Conservation (phyloP, 2,113 vertebrate species). For the Antigone vipio region DNA sequence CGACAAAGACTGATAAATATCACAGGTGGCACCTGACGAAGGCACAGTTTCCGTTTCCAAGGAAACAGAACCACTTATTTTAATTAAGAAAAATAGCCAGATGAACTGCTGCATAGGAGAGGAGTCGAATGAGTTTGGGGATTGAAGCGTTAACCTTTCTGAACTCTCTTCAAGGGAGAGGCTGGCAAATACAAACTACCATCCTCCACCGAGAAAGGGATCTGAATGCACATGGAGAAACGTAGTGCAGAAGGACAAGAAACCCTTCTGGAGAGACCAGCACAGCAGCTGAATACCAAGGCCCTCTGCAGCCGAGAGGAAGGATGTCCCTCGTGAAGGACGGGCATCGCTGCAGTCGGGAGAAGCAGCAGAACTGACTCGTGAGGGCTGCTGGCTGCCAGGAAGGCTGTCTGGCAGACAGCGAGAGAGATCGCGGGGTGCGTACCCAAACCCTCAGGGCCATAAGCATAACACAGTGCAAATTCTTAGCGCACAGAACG, state of each 20-base stretch:
- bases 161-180: not conserved
- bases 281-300: not conserved
- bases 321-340: not conserved
- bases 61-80: not conserved
- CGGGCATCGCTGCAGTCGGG: not conserved
- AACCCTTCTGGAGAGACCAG: not conserved
- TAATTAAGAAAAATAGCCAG: not conserved
- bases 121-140: not conserved
- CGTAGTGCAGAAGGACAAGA: not conserved
- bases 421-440: fast-evolving
- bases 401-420: not conserved
- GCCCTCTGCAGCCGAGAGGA: not conserved
- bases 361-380: not conserved
- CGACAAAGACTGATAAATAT: not conserved
- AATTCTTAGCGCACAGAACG: not conserved
- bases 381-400: not conserved
- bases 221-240: not conserved
- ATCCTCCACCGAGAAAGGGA: not conserved
- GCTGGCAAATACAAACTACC: not conserved
- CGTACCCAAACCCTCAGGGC: not conserved
- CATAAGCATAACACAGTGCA: not conserved
- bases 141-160: not conserved
- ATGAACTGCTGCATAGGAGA: not conserved
- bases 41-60: not conserved
- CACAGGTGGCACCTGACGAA: not conserved